Evolutionary conservation across 1,140 invertebrate species (phyloP), one percentile per base, ranked within the genome.

Genomic region (Pomacea maculata): DNA sequence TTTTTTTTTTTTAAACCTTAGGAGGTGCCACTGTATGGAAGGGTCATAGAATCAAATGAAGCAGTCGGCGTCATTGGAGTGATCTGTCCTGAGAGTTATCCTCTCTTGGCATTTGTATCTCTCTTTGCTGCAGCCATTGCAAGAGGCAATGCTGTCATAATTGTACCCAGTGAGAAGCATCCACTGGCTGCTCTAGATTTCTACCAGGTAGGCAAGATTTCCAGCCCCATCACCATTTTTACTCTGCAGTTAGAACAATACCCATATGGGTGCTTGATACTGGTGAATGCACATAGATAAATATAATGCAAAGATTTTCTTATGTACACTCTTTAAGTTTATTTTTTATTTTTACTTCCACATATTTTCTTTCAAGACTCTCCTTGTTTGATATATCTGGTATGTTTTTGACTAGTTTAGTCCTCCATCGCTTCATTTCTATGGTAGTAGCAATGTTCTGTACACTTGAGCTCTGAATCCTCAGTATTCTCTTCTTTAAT

Each of bases 201-300:
- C 29, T 93, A 92, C 83, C 92, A 93, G 89, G 92, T 93, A 79
- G 55, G 72, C 9, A 45, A 19, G 12, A 8, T 19, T 45, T 72
- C 71, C 97, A 99, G 88, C 97, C 96, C 10, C 97, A 99, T 92
- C 95, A 97, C 92, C 94, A 99, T 85, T 97, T 99, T 91, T 97
- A 97, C 80, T 97, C 99, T 94, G 97, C 97, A 81, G 97, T 61
- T 61, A 61, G 57, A 14, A 61, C 9, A 9, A 61, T 14, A 8
- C 8, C 8, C 15, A 14, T 6, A 61, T 4, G 15, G 57, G 15
- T 61, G 57, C 11, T 61, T 4, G 57, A 61, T 61, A 17, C 57
- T 14, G 11, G 4, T 17, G 9, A 3, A 17, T 61, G 8, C 15
- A 6, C 2, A 45, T 45, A 45, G 34, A 45, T 45, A 45, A 45